phyloP scores from a whole-genome alignment of 2,888 invertebrate species.

The Gryllus longicercus region DNA sequence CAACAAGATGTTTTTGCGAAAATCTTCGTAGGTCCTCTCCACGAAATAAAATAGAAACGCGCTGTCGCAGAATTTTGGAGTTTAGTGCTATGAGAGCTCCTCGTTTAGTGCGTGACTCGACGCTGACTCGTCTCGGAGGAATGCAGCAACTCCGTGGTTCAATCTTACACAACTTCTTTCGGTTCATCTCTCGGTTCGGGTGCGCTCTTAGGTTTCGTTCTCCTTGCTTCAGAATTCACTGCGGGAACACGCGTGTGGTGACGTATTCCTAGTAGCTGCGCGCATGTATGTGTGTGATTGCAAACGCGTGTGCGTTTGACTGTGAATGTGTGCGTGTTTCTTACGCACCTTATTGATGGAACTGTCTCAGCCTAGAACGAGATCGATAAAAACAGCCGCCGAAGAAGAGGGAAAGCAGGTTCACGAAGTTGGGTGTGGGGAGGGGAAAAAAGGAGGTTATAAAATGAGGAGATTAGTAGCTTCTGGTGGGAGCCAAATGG shows the following conservation, averaged over 20 bases:
- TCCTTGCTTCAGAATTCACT: not conserved
- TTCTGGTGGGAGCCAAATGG: not conserved
- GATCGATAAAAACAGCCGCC: not conserved
- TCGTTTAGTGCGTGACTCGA: not conserved
- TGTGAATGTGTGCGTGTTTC: not conserved
- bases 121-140: not conserved
- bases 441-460: not conserved
- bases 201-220: no score
- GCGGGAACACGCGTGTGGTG: not conserved
- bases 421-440: no score
- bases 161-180: no score
- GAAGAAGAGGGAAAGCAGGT: not conserved
- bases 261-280: no score
- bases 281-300: no score
- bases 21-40: not conserved
- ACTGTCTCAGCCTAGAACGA: not conserved
- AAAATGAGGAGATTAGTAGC: not conserved
- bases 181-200: no score
- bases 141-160: no score
- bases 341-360: not conserved
- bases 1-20: constrained; percentile 2
- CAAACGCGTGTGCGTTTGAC: no score
- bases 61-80: not conserved
- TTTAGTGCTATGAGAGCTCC: no score
- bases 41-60: not conserved